Evolutionary conservation across 37 sponge, comb jelly and placozoan species (phyloP), one percentile per base, ranked within the genome.

Genomic region (Corticium candelabrum): DNA sequence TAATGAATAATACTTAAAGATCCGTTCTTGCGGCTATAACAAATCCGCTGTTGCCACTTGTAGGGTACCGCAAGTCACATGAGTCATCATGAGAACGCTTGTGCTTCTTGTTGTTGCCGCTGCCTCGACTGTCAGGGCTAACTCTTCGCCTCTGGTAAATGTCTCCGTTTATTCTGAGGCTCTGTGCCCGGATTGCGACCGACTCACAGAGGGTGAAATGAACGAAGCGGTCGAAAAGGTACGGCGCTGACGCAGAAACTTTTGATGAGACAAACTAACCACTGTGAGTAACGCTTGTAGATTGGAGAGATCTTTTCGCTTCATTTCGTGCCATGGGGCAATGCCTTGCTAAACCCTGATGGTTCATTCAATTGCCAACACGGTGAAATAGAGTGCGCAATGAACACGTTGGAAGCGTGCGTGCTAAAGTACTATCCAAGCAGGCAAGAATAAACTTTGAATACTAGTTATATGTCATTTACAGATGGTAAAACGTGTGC

Each of bases 271-370:
- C 4, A 37, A 5, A 11, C 7, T 50, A 11, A 50, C 62, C 15
- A 21, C 62, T 50, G n/a, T n/a, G n/a, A n/a, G n/a, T n/a, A n/a
- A n/a, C n/a, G 35, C 0, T 1, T 21, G 1, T 1, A 92, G 90
- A 41, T 92, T 67, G 73, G 82, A 3, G 27, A 37, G 2, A 86
- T 92, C 39, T 89, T 92, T 72, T 79, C 77, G 1, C 81, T 92
- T 30, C 33, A 81, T 11, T 92, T 88, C 62, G 85, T 89, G 2
- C 93, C 93, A 3, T 89, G 93, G 89, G 93, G 93, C 41, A 92
- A 92, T 80, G 93, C 93, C 2, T 76, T 79, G 67, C 2, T 92
- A 29, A 62, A 37, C 21, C 35, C 31, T 0, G 73, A 83, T 75
- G 85, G 85, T 3, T 75, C 69, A 34, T 84, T 92, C 74, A 80